phyloP scores from a whole-genome alignment of 2,113 vertebrate genomes.

The Mandrillus leucophaeus region DNA sequence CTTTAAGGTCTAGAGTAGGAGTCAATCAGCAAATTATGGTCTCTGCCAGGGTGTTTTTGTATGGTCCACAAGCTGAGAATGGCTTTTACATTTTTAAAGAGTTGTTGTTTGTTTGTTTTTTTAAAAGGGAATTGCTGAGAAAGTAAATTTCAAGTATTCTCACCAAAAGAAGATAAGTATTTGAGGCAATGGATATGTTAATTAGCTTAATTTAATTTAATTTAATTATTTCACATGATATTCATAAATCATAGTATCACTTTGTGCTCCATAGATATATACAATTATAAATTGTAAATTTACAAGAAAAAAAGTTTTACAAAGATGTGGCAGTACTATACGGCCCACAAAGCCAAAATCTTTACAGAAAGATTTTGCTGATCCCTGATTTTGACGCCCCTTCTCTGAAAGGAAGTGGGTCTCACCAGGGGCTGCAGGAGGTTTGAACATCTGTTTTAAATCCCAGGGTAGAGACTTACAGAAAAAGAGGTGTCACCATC shows the following conservation, averaged over 20 bases:
- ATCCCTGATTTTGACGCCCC: not conserved
- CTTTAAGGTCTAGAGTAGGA: not conserved
- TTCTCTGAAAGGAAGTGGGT: not conserved
- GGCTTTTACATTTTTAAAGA: conserved; percentile 10
- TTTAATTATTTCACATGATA: not conserved
- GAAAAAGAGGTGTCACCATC: not conserved
- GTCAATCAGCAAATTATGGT: not conserved
- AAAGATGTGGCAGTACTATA: not conserved
- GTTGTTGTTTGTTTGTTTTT: not conserved
- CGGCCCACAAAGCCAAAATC: not conserved
- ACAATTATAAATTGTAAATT: not conserved
- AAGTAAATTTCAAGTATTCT: not conserved
- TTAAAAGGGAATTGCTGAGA: not conserved
- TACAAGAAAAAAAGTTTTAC: not conserved
- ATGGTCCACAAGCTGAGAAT: not conserved
- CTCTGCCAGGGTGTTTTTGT: not conserved
- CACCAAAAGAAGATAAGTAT: not conserved
- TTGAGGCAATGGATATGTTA: not conserved
- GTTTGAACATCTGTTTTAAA: not conserved
- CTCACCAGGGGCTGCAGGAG: not conserved
- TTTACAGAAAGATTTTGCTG: not conserved
- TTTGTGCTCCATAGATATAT: not conserved
- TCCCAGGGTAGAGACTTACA: not conserved
- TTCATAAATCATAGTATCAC: not conserved
- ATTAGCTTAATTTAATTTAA: not conserved